These are phyloP conservation scores for Oxyura jamaicensis DNA, from an alignment of 2,113 vertebrate species.

Conservation along the genomic window DNA sequence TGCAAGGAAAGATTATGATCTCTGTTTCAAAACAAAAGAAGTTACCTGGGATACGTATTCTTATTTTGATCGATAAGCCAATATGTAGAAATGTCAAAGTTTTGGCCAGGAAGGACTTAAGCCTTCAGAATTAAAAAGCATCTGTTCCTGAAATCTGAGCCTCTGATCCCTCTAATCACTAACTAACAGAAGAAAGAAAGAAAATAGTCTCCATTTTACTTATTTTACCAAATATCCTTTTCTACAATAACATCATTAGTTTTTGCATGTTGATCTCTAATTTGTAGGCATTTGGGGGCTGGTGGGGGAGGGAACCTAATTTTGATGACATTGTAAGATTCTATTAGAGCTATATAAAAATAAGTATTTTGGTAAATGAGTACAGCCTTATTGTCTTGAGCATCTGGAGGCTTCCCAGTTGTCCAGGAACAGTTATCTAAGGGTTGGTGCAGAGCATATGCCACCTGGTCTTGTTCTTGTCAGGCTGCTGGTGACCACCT, in stretches of 20 bases:
- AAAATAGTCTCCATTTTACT: background rate
- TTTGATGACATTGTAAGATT: background rate
- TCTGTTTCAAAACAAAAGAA: constrained; percentile 12
- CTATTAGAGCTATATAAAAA: background rate
- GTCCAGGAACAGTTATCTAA: background rate
- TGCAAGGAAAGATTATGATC: background rate
- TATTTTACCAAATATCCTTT: background rate
- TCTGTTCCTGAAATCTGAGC: constrained; percentile 5
- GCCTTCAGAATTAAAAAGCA: background rate
- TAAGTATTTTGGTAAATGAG: background rate
- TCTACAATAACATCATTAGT: background rate
- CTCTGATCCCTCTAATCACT: background rate
- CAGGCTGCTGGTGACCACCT: background rate
- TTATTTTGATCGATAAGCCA: constrained; percentile 16
- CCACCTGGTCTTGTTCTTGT: background rate
- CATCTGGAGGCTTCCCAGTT: background rate
- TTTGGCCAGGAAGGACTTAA: constrained; percentile 2
- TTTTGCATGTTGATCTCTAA: background rate
- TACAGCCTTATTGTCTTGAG: background rate
- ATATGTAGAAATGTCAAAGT: background rate
- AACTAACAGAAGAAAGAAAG: background rate
- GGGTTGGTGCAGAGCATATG: background rate
- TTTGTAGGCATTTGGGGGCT: background rate
- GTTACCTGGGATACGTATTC: background rate
- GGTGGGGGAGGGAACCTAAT: background rate